Evolutionary conservation across 2,113 vertebrate species (phyloP), one percentile per base, ranked within the genome.

Genomic region (Silurus glanis): DNA sequence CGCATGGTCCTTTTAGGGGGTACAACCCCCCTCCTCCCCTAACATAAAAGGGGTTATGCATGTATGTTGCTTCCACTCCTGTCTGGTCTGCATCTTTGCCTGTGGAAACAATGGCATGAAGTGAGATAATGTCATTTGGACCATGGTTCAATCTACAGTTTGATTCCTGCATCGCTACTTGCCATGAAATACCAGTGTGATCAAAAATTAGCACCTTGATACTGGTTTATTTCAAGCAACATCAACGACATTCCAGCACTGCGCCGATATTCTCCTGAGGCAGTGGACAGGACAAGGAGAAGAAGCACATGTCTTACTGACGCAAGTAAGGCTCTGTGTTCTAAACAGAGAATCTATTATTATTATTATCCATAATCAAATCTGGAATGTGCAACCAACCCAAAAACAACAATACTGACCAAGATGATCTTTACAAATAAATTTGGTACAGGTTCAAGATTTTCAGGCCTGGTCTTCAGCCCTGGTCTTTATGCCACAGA

Each of bases 1-100:
- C 90, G 89, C 94, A 93, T 94, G 90, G 92, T 78, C 83, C 62
- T 89, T 92, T 94, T 92, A 95, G 86, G 93, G 93, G 91, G 93
- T 92, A 17, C 90, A 92, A 91, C 94, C 92, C 91, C 93, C 90
- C 88, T 91, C 92, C 89, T 94, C 92, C 93, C 92, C 92, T 89
- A 90, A 93, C 89, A 92, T 83, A 88, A 89, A 91, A 91, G 90
- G 88, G 69, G 83, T 92, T 86, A 90, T 85, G 49, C 88, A 89
- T 89, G 90, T 78, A 59, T 80, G 49, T 6, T 86, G 64, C 74
- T 91, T 90, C 93, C 91, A 91, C 90, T 90, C 90, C 92, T 90
- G 90, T 86, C 89, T 90, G 90, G 80, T 89, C 90, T 92, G 90
- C 88, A 89, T 90, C 88, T 91, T 89, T 86, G 90, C 92, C 95